phyloP scores from a whole-genome alignment of 2,888 invertebrate species.

The Drosophila mayaguana region DNA sequence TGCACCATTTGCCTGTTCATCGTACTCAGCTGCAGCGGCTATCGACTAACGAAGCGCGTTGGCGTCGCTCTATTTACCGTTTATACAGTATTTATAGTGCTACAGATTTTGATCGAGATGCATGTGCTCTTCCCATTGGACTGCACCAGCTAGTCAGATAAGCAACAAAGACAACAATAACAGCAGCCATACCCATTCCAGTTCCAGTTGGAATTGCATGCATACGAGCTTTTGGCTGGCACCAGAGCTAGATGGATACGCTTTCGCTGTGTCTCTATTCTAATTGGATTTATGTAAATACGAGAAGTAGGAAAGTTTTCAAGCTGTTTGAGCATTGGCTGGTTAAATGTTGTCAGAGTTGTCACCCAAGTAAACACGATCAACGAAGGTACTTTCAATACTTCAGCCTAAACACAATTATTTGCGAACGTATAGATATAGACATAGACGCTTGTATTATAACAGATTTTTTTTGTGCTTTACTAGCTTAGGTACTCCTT shows the following conservation, averaged over 20 bases:
- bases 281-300: background rate
- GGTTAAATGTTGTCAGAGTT: background rate
- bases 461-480: constrained; percentile 17
- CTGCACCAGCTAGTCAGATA: constrained; percentile 61
- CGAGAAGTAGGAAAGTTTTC: constrained; percentile 1
- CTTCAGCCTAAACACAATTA: constrained; percentile 8
- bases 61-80: constrained; percentile 89
- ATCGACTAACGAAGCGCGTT: constrained; percentile 89
- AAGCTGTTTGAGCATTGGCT: constrained; percentile 7
- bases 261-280: background rate
- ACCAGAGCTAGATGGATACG: constrained; percentile 28
- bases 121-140: constrained; percentile 88
- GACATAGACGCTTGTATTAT: constrained; percentile 16
- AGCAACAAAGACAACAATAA: background rate
- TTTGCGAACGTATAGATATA: constrained; percentile 1
- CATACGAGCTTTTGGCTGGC: constrained; percentile 57
- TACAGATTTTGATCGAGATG: constrained; percentile 92
- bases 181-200: background rate
- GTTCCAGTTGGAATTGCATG: constrained; percentile 25
- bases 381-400: background rate
- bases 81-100: constrained; percentile 90
- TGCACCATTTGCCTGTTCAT: constrained; percentile 90
- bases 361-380: constrained; percentile 9
- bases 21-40: constrained; percentile 89
- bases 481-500: constrained; percentile 48